Evolutionary conservation across 1,140 invertebrate species (phyloP), one percentile per base, ranked within the genome.

Genomic region (Hylyphantes graminicola): DNA sequence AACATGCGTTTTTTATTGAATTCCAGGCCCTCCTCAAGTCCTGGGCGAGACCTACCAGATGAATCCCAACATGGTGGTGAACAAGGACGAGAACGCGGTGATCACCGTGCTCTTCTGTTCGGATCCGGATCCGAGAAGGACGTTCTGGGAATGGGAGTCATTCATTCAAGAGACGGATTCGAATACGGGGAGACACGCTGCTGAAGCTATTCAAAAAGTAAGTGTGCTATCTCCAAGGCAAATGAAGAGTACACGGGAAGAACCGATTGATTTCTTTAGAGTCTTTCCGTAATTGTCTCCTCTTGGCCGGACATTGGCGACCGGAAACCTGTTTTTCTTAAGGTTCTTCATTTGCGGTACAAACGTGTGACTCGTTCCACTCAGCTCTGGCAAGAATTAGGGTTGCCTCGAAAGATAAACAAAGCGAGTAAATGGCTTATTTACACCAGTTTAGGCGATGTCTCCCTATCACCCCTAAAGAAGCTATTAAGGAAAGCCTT

Each of bases 71-170:
- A 13, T 87, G 61, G 86, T 87, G 10, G 86, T 83, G 12, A 83
- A 86, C n/a, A 85, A 85, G n/a, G 86, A 87, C 50, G 86, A 87
- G 50, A 86, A 76, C 35, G 86, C 86, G 51, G 59, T 85, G 6
- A 82, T 87, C 15, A 51, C 68, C 8, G 70, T 88, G 4, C 48
- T 73, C 5, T 88, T 88, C 57, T 88, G 87, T 75, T 74, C 86
- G n/a, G 87, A 88, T 80, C 87, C 87, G 0, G 15, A 75, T 0
- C 87, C 87, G 0, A 75, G 72, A 19, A 65, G 80, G 57, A 86
- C 86, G 10, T 82, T 51, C 54, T 88, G 87, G 87, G 76, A 86
- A 55, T 88, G 87, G 87, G 87, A 87, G 2, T 85, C 75, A 7
- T 64, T 86, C 9, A 73, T 67, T n/a, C 59, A 80, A n/a, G 82